phyloP scores from a whole-genome alignment of 2,797 vertebrate genomes.

The Mormyrus proboscirostris region DNA sequence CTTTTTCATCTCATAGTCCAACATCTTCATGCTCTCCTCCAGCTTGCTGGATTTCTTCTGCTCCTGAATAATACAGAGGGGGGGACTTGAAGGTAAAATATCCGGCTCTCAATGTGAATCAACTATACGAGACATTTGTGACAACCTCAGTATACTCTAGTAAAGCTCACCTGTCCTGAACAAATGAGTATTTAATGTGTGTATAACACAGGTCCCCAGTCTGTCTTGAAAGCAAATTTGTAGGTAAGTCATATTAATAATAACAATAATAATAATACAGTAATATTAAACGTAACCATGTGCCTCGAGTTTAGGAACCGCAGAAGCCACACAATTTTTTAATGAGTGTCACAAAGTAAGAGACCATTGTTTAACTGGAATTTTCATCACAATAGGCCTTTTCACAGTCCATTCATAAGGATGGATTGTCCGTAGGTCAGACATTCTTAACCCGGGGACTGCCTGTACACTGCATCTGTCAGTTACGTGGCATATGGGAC shows the following conservation, averaged over 20 bases:
- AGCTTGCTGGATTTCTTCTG: conserved; percentile 66
- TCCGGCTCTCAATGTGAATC: neutral
- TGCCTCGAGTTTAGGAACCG: neutral
- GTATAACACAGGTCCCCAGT: neutral
- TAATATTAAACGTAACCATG: neutral
- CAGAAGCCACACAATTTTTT: neutral
- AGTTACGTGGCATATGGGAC: neutral
- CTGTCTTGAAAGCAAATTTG: neutral
- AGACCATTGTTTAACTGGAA: neutral
- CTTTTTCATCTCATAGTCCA: conserved; percentile 73
- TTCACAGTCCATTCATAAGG: neutral
- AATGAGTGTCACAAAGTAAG: neutral
- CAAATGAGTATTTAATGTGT: neutral
- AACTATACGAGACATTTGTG: neutral
- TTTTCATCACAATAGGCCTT: neutral
- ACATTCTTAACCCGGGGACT: neutral
- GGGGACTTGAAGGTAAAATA: neutral
- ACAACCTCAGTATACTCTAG: neutral
- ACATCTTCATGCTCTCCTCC: conserved; percentile 69
- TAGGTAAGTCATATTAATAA: neutral
- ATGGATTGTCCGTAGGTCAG: neutral
- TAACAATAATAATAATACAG: neutral
- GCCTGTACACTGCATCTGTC: neutral
- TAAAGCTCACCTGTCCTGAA: neutral
- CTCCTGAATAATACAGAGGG: conserved; percentile 46